Conservation (phyloP, 2,888 invertebrate genomes). For the Tenthredo distinguenda region DNA sequence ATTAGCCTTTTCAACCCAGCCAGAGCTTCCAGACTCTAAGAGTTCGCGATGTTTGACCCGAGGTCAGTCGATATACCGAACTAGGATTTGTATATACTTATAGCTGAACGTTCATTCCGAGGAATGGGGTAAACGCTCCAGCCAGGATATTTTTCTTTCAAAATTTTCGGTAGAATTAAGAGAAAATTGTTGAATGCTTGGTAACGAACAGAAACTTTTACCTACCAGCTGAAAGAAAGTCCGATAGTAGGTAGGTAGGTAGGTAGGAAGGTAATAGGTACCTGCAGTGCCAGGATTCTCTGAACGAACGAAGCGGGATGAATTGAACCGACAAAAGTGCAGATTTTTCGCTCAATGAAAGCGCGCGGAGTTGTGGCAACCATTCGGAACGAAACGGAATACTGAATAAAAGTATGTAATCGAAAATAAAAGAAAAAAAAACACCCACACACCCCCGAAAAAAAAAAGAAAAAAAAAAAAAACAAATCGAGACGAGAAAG, state of each 20-base stretch:
- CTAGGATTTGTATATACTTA: not conserved
- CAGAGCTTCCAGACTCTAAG: not conserved
- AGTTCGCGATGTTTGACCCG: slow-evolving; percentile 2
- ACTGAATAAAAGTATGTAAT: slow-evolving; percentile 19
- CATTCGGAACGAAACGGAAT: slow-evolving; percentile 15
- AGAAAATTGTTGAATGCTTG: not conserved
- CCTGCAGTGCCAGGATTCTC: slow-evolving; percentile 18
- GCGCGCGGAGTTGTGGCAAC: slow-evolving; percentile 27
- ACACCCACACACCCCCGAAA: not conserved
- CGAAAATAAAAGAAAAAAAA: not conserved
- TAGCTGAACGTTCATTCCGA: not conserved
- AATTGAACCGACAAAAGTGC: slow-evolving; percentile 33
- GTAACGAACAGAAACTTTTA: not conserved
- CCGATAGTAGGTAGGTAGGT: slow-evolving; percentile 2
- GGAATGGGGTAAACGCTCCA: not conserved
- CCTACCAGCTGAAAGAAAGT: not conserved
- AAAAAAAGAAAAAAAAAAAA: not conserved
- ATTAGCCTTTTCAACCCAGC: slow-evolving; percentile 16
- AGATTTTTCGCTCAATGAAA: slow-evolving; percentile 38
- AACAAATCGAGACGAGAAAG: slow-evolving; percentile 25
- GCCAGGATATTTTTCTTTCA: not conserved
- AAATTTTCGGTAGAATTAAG: not conserved
- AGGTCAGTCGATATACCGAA: not conserved
- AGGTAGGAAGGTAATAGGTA: slow-evolving; percentile 4
- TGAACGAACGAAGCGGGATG: slow-evolving; percentile 14